A percentile compares a stretch with the other conserved stretches of the same genome.
Evolutionary conservation across 1,140 invertebrate genomes (phyloP).

Genomic region (Sitodiplosis mosellana): DNA sequence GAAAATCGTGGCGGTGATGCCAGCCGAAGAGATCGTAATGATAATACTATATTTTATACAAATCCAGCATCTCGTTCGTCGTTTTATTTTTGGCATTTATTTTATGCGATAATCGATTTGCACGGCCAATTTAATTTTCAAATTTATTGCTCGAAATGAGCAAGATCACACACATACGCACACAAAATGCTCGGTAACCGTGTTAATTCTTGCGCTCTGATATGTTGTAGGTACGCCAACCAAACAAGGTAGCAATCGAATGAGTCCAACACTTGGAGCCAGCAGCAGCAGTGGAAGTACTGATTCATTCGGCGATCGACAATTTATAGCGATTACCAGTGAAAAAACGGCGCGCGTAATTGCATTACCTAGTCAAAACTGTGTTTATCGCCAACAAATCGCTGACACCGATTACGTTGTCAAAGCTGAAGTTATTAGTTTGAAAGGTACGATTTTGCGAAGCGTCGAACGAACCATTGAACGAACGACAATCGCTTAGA

Average conservation of each 20-base stretch:
- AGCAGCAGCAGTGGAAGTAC: conserved; percentile 26
- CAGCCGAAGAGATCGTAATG: conserved; percentile 25
- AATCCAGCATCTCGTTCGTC: not conserved
- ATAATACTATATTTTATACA: not conserved
- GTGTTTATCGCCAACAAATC: conserved; percentile 66
- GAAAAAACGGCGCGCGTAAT: conserved; percentile 91
- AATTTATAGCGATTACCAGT: conserved; percentile 82
- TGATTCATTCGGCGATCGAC: conserved; percentile 52
- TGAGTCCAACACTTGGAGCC: conserved; percentile 49
- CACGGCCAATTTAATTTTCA: no score
- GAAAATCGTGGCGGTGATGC: conserved; percentile 47
- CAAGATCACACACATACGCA: not conserved
- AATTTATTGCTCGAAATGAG: conserved; percentile 7
- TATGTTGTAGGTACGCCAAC: conserved; percentile 40
- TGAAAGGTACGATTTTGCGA: conserved; percentile 51
- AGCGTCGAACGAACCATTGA: not conserved
- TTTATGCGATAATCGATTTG: no score
- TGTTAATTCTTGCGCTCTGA: not conserved
- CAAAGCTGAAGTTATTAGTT: conserved; percentile 79
- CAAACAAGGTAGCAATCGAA: conserved; percentile 36
- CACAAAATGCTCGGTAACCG: not conserved
- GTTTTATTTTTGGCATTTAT: not conserved
- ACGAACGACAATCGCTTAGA: no score
- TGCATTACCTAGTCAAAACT: conserved; percentile 86
- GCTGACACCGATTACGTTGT: conserved; percentile 81